phyloP scores from a whole-genome alignment of 2,797 vertebrate genomes.

The Pipistrellus pipistrellus region DNA sequence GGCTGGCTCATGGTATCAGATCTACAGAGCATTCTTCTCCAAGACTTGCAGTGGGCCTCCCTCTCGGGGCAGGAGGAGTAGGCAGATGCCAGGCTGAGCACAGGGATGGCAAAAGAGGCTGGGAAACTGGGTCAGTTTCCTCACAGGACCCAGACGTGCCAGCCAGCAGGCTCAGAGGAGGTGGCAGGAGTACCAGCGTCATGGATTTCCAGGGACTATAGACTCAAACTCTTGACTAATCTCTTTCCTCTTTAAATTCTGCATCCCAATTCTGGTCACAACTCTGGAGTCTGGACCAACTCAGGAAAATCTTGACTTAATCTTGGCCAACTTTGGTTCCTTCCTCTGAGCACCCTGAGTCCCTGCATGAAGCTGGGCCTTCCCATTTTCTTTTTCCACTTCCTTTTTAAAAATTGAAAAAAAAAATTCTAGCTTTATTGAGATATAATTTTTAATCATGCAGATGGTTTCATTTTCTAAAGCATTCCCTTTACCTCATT shows the following conservation, averaged over 20 bases:
- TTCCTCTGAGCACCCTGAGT: constrained; percentile 4
- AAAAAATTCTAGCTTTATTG: background rate
- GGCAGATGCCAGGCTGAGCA: background rate
- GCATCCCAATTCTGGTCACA: background rate
- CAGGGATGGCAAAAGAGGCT: background rate
- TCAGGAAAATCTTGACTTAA: background rate
- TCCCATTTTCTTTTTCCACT: background rate
- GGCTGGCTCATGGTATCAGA: background rate
- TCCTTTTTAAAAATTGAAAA: background rate
- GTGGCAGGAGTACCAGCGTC: background rate
- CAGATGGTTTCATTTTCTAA: constrained; percentile 14
- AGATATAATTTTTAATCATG: constrained; percentile 18
- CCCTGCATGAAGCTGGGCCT: background rate
- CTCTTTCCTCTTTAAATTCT: constrained; percentile 34
- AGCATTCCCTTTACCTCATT: constrained; percentile 28
- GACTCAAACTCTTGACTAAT: background rate
- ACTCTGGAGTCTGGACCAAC: background rate
- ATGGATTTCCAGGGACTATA: background rate
- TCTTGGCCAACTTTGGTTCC: background rate
- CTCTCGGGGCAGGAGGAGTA: background rate
- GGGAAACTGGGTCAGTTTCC: background rate
- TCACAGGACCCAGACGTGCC: background rate
- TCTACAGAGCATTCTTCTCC: background rate
- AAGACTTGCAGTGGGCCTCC: background rate
- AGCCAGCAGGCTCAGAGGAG: background rate